Conservation (phyloP, 1,140 invertebrate genomes). For the Lepidurus packardi region DNA sequence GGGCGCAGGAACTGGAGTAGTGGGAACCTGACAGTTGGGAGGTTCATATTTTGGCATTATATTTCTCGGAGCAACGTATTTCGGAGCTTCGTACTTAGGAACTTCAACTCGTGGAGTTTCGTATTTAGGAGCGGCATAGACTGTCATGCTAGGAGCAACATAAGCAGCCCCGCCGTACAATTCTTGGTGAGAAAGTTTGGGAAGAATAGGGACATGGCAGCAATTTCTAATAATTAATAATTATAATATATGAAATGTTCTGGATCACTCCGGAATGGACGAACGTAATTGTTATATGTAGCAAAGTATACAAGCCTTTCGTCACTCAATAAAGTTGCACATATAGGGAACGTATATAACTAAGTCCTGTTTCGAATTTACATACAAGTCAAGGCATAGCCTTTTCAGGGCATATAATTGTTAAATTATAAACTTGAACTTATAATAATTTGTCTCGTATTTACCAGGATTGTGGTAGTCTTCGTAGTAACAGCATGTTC, state of each 20-base stretch:
- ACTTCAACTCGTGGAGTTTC: not conserved
- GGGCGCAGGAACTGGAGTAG: no score
- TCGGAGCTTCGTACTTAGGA: not conserved
- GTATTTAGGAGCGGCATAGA: not conserved
- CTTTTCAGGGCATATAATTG: not conserved
- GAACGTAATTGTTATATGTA: no score
- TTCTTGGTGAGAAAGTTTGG: not conserved
- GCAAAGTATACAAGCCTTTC: no score
- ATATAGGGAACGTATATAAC: no score
- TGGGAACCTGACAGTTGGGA: not conserved
- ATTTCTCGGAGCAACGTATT: not conserved
- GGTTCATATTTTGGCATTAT: no score
- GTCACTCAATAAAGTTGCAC: no score
- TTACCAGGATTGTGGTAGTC: slow-evolving; percentile 39
- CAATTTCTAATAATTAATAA: no score
- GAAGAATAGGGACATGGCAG: slow-evolving; percentile 25
- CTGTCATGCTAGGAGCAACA: not conserved
- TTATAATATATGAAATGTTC: no score
- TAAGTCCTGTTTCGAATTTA: no score
- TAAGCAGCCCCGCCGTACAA: not conserved
- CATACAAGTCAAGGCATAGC: no score
- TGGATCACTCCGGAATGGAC: slow-evolving; percentile 34
- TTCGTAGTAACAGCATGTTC: slow-evolving; percentile 40
- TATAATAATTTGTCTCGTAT: not conserved
- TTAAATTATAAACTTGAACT: not conserved